Percentiles rank a stretch among this genome's conserved stretches.
These are phyloP conservation scores for Drosophila kambysellisi DNA, from an alignment of 2,888 invertebrate genomes.

Conservation along the genomic window DNA sequence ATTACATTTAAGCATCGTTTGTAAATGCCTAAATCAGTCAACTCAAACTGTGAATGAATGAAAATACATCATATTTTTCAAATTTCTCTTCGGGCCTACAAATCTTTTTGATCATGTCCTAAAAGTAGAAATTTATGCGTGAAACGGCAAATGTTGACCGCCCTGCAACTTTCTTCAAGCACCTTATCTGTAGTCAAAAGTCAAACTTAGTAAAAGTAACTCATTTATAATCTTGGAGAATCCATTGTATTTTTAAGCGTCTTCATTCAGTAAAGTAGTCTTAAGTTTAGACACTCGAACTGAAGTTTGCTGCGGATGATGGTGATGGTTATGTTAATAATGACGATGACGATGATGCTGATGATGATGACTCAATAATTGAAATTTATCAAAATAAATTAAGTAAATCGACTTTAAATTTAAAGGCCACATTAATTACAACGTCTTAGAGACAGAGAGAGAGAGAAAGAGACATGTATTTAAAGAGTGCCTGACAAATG, in stretches of 20 bases:
- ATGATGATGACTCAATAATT: conserved; percentile 69
- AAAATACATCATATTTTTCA: conserved; percentile 2
- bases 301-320: conserved; percentile 4
- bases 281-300: conserved; percentile 6
- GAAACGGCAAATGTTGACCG: conserved; percentile 32
- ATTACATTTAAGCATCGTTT: not conserved
- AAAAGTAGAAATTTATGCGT: conserved; percentile 58
- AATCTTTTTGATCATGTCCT: not conserved
- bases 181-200: not conserved
- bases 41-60: not conserved
- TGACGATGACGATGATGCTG: conserved; percentile 33
- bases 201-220: conserved; percentile 5
- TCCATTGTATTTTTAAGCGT: conserved; percentile 17
- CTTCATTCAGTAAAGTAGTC: conserved; percentile 50
- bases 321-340: conserved; percentile 43
- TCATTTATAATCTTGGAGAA: conserved; percentile 47
- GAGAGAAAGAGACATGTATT: conserved; percentile 43
- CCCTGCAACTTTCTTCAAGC: conserved; percentile 31
- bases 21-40: not conserved
- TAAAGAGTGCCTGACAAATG: conserved; percentile 65
- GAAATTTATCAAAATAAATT: conserved; percentile 73
- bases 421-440: conserved; percentile 71
- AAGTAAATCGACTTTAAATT: conserved; percentile 65
- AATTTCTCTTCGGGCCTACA: not conserved
- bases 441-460: conserved; percentile 34